These are phyloP conservation scores for Aphelenchoides fujianensis DNA, from an alignment of 1,140 invertebrate species.

Conservation along the genomic window DNA sequence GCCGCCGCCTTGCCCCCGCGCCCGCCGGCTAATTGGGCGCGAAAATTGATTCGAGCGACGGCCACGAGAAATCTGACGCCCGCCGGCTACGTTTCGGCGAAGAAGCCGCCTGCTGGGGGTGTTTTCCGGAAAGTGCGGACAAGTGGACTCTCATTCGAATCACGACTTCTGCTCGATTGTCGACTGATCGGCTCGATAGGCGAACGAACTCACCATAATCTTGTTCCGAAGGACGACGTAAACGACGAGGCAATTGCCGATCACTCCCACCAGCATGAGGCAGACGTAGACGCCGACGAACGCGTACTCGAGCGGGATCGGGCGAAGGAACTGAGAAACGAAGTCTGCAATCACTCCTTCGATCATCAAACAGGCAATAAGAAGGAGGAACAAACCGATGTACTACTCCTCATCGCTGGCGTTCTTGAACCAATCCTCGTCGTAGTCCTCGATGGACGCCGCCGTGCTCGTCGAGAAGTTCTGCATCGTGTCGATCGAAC, in stretches of 20 bases:
- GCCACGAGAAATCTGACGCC: not conserved
- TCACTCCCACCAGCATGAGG: constrained; percentile 27
- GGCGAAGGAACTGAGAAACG: constrained; percentile 22
- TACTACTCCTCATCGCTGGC: constrained; percentile 22
- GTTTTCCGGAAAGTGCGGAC: too few relatives aligned
- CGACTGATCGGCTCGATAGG: too few relatives aligned
- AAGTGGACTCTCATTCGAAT: too few relatives aligned
- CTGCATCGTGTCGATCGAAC: too few relatives aligned
- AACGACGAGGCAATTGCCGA: constrained; percentile 31
- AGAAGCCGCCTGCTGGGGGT: too few relatives aligned
- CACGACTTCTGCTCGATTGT: too few relatives aligned
- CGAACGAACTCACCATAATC: constrained; percentile 17
- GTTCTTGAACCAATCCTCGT: constrained; percentile 15
- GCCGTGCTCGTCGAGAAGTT: not conserved
- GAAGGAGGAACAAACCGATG: too few relatives aligned
- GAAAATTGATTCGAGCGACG: not conserved
- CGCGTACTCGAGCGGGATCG: constrained; percentile 13
- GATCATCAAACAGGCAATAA: too few relatives aligned
- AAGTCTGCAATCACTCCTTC: too few relatives aligned
- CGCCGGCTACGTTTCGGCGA: not conserved
- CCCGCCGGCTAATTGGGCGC: not conserved
- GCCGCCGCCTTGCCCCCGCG: not conserved
- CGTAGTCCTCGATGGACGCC: not conserved
- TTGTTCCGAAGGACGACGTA: constrained; percentile 26
- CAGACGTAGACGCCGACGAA: constrained; percentile 26